Evolutionary conservation across 1,140 invertebrate genomes (phyloP).

Genomic region (Cherax destructor): DNA sequence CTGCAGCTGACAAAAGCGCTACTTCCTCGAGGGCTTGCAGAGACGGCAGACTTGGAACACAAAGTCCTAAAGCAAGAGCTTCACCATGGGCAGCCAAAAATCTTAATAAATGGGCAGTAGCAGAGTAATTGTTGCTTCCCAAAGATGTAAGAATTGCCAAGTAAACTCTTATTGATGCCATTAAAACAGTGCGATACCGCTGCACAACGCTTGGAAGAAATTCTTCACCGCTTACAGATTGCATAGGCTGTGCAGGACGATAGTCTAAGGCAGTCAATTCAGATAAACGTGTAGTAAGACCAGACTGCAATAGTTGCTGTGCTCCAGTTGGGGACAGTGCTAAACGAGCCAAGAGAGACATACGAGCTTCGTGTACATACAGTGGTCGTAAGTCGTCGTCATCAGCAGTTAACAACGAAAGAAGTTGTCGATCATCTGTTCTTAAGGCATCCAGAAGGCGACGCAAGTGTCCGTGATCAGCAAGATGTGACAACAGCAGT

Average conservation of each 20-base stretch:
- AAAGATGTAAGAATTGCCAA: constrained; percentile 88
- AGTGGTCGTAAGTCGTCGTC: constrained; percentile 84
- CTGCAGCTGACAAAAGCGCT: constrained; percentile 85
- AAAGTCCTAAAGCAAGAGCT: constrained; percentile 85
- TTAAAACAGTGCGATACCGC: constrained; percentile 82
- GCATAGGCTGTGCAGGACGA: constrained; percentile 82
- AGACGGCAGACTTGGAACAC: constrained; percentile 79
- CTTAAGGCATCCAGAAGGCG: constrained; percentile 88
- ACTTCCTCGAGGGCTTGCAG: constrained; percentile 82
- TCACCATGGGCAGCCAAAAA: constrained; percentile 88
- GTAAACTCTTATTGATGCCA: constrained; percentile 87
- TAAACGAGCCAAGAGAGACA: constrained; percentile 86
- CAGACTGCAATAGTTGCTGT: constrained; percentile 84
- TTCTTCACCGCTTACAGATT: constrained; percentile 75
- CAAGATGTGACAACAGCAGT: constrained; percentile 72
- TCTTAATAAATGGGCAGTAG: constrained; percentile 81
- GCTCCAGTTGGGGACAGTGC: constrained; percentile 85
- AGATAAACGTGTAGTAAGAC: constrained; percentile 84
- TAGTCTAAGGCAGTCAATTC: constrained; percentile 86
- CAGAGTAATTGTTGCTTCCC: constrained; percentile 86
- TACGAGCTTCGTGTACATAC: constrained; percentile 92
- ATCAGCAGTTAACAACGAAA: constrained; percentile 82
- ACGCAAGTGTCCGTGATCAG: constrained; percentile 85
- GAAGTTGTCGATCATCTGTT: constrained; percentile 84
- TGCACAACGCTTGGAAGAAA: constrained; percentile 76